phyloP scores from a whole-genome alignment of 2,113 vertebrate genomes.

The Callipepla squamata region DNA sequence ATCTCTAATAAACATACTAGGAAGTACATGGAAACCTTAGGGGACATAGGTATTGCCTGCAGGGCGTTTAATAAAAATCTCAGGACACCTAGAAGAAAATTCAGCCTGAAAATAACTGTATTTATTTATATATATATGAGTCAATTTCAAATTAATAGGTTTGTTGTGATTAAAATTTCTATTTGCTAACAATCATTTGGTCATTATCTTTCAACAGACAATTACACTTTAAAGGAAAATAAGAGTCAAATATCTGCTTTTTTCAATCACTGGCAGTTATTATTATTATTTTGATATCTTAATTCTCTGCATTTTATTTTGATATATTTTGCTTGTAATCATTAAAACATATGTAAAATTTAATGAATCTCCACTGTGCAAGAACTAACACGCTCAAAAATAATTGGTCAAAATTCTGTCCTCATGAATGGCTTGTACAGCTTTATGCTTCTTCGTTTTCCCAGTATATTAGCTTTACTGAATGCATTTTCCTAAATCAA shows the following conservation, averaged over 20 bases:
- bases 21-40: conserved; percentile 21
- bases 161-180: background rate
- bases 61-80: conserved; percentile 45
- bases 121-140: background rate
- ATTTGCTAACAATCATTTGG: background rate
- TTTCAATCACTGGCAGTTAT: background rate
- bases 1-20: conserved; percentile 58
- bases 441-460: background rate
- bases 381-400: background rate
- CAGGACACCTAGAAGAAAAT: conserved; percentile 10
- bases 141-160: background rate
- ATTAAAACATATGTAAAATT: background rate
- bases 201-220: background rate
- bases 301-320: background rate
- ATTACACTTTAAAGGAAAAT: background rate
- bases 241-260: background rate
- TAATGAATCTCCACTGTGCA: background rate
- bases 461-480: background rate
- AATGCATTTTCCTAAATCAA: background rate
- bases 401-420: background rate
- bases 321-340: background rate
- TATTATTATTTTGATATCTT: background rate
- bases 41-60: background rate
- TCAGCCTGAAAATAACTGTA: background rate
- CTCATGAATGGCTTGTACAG: background rate